Conservation (phyloP, 2,888 invertebrate genomes). For the Epinotia bilunana region DNA sequence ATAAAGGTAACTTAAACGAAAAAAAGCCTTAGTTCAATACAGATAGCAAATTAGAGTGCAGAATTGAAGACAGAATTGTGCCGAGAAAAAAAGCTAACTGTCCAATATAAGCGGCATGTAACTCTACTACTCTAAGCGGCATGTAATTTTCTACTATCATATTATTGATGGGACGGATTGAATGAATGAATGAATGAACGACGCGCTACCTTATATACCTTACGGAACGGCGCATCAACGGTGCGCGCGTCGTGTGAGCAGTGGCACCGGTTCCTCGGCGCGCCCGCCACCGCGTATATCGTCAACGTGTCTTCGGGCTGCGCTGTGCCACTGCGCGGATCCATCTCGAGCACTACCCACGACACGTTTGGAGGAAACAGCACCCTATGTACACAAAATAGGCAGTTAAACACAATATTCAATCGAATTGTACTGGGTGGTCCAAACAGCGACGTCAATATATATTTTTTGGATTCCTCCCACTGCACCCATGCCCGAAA, state of each 20-base stretch:
- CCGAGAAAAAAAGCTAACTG: neutral
- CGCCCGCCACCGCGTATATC: constrained; percentile 79
- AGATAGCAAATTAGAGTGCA: too few species aligned
- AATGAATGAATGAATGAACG: constrained; percentile 43
- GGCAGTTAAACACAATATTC: neutral
- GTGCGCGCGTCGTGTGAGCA: constrained; percentile 63
- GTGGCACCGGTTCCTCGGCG: constrained; percentile 70
- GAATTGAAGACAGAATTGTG: neutral
- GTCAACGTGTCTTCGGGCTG: constrained; percentile 96
- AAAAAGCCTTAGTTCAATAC: too few species aligned
- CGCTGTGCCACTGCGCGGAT: constrained; percentile 94
- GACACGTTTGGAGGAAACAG: constrained; percentile 94
- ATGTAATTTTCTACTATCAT: too few species aligned
- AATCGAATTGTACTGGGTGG: neutral
- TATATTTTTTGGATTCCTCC: too few species aligned
- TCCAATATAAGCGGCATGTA: neutral
- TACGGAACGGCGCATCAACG: constrained; percentile 72
- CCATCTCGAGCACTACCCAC: constrained; percentile 97
- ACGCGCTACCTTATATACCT: constrained; percentile 77
- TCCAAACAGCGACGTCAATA: too few species aligned
- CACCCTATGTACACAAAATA: constrained; percentile 83
- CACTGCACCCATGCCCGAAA: too few species aligned
- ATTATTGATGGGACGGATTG: neutral
- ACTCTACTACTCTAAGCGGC: neutral
- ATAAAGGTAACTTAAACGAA: too few species aligned